Conservation (phyloP, 2,888 invertebrate genomes). For the Formica aserva region DNA sequence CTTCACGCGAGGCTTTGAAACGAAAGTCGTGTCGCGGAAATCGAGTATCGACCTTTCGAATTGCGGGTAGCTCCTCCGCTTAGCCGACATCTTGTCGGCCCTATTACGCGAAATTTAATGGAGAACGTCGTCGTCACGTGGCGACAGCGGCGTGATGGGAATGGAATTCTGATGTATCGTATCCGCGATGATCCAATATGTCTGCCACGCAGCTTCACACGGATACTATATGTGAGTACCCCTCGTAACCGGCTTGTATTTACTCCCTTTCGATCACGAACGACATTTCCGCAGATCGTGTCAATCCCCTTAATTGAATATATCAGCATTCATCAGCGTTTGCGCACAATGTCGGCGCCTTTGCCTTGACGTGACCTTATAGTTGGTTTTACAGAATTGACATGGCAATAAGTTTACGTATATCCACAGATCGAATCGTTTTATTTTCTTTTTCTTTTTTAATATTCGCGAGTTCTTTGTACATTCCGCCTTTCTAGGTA, state of each 20-base stretch:
- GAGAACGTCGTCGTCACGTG: constrained; percentile 76
- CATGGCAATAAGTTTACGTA: neutral
- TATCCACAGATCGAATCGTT: neutral
- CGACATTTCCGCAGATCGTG: constrained; percentile 79
- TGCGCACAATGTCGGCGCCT: constrained; percentile 6
- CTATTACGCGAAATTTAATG: constrained; percentile 81
- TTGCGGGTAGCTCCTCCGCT: constrained; percentile 55
- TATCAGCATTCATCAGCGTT: constrained; percentile 78
- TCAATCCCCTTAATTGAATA: constrained; percentile 80
- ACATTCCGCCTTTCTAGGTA: neutral
- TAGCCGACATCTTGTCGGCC: constrained; percentile 74
- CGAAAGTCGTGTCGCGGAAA: constrained; percentile 50
- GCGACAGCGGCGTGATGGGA: constrained; percentile 69
- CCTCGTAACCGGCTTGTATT: constrained; percentile 55
- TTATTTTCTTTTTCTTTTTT: no score
- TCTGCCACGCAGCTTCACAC: constrained; percentile 76
- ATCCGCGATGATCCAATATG: constrained; percentile 82
- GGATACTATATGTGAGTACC: constrained; percentile 48
- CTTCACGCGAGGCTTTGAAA: constrained; percentile 28
- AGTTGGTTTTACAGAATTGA: neutral
- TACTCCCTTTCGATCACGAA: constrained; percentile 63
- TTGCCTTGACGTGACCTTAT: neutral
- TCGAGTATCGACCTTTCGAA: constrained; percentile 63
- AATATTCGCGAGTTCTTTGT: neutral
- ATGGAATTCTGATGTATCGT: constrained; percentile 82